phyloP scores from a whole-genome alignment of 2,888 invertebrate species.

The Macaria notata region DNA sequence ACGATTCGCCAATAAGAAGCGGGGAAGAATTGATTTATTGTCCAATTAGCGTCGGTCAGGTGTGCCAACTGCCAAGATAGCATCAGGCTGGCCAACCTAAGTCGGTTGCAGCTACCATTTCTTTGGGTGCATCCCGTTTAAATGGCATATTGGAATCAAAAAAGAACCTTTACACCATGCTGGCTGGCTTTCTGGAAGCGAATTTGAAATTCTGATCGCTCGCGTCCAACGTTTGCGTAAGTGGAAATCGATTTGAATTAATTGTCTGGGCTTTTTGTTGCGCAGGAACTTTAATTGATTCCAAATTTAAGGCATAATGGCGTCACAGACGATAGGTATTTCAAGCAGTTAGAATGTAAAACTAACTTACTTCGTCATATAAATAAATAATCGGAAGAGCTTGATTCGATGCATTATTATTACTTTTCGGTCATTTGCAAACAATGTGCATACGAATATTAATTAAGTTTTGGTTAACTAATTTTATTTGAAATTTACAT shows the following conservation, averaged over 20 bases:
- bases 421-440: too few species aligned
- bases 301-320: constrained; percentile 45
- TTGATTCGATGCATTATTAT: too few species aligned
- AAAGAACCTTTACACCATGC: constrained; percentile 78
- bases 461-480: too few species aligned
- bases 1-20: constrained; percentile 82
- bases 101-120: constrained; percentile 73
- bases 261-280: constrained; percentile 62
- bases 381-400: too few species aligned
- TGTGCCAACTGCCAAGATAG: constrained; percentile 83
- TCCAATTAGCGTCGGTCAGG: constrained; percentile 83
- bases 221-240: constrained; percentile 65
- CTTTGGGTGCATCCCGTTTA: constrained; percentile 77
- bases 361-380: too few species aligned
- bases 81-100: constrained; percentile 80
- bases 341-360: too few species aligned
- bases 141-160: constrained; percentile 80
- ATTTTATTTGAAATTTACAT: too few species aligned
- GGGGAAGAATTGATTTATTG: constrained; percentile 82
- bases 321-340: not conserved
- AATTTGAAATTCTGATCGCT: constrained; percentile 80
- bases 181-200: constrained; percentile 67
- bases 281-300: constrained; percentile 70
- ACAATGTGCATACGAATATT: too few species aligned
- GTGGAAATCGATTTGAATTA: constrained; percentile 80